Evolutionary conservation across 2,888 invertebrate genomes (phyloP), one percentile per base, ranked within the genome.

Genomic region (Troides aeacus): DNA sequence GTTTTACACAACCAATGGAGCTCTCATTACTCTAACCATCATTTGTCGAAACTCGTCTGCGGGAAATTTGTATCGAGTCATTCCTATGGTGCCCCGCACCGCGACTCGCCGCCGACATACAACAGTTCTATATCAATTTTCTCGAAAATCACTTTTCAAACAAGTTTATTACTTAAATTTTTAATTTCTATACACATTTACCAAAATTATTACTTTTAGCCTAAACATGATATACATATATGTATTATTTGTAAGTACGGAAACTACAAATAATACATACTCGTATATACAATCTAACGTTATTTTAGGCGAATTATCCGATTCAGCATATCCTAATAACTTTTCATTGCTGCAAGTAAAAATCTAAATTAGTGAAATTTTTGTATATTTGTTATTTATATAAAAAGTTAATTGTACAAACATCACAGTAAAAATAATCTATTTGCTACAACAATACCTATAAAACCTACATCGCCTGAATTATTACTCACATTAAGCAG

Each of bases 11-110:
- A 74, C 75, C 69, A 74, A 73, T 77, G 75, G 77, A 75, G 77
- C 63, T 78, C 86, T 88, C 85, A 88, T 88, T 89, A 91, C 83
- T 81, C 79, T 81, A 82, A 81, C 82, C 81, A 77, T 82, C 87
- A 89, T 87, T 89, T 88, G 88, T 88, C 84, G 77, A 83, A 84
- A 81, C 83, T 81, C 83, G 77, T 79, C 80, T 74, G 61, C 63
- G 60, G 59, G 61, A 64, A 66, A 21, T 68, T 68, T 58, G 39
- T 65, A 70, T 63, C 46, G 50, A 57, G 60, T 56, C 69, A 66
- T 62, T 70, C 66, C 59, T 36, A 23, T 62, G 56, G 7, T 42
- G 42, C 23, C 18, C 23, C 18, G 15, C 46, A 15, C 12, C 15
- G 39, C 17, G 21, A 58, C 5, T 53, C 46, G 15, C 12, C 2